Evolutionary conservation across 2,888 invertebrate genomes (phyloP).

Genomic region (Cryptocephalus moraei): DNA sequence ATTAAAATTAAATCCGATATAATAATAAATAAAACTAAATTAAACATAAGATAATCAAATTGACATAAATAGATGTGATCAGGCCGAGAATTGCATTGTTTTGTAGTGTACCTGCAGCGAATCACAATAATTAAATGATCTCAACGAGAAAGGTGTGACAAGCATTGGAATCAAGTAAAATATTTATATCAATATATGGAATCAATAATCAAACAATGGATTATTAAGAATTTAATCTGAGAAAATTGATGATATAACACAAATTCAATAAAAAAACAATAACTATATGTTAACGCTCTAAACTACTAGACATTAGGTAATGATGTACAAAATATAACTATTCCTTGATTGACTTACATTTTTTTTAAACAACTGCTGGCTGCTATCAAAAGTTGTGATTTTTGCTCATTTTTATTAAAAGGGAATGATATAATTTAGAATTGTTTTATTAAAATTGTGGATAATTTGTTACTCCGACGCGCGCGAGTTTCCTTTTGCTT

Average conservation of each 20-base stretch:
- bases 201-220: not conserved
- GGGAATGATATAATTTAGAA: not conserved
- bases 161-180: no score
- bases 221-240: conserved; percentile 12
- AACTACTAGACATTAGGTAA: conserved; percentile 24
- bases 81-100: no score
- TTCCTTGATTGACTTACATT: conserved; percentile 24
- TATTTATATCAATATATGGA: no score
- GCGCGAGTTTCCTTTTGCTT: not conserved
- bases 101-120: no score
- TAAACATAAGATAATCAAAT: no score
- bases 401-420: not conserved
- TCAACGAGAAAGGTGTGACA: no score
- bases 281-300: conserved; percentile 24
- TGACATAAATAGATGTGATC: no score
- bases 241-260: conserved; percentile 14
- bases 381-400: conserved; percentile 14
- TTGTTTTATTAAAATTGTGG: not conserved
- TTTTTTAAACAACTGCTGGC: conserved; percentile 24
- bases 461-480: not conserved
- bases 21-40: no score
- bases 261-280: conserved; percentile 21
- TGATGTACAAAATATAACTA: conserved; percentile 28
- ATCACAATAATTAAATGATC: no score
- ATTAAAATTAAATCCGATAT: no score